These are phyloP conservation scores for Anolis apletophallus DNA, from an alignment of 2,797 vertebrate genomes.

Conservation along the genomic window DNA sequence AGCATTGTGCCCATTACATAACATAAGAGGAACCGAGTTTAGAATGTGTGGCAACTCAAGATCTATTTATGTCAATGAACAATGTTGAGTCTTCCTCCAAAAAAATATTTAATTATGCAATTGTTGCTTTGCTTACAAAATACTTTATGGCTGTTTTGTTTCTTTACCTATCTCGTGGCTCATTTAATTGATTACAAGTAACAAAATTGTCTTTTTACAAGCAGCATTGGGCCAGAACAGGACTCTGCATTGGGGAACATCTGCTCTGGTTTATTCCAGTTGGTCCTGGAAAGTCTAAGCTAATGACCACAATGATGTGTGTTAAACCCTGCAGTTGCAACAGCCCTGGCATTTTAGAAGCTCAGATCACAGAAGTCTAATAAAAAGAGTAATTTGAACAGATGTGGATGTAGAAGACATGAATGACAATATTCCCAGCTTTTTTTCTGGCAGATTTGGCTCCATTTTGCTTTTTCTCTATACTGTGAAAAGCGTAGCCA, in stretches of 20 bases:
- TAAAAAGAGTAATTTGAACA: conserved; percentile 5
- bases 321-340: background rate
- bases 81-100: background rate
- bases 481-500: background rate
- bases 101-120: no score
- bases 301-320: conserved; percentile 15
- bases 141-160: conserved; percentile 30
- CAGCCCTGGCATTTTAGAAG: conserved; percentile 12
- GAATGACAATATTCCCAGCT: background rate
- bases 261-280: conserved; percentile 33
- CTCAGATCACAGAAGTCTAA: background rate
- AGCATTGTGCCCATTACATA: background rate
- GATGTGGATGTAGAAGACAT: background rate
- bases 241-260: conserved; percentile 4
- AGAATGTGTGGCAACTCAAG: background rate
- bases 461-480: background rate
- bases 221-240: background rate
- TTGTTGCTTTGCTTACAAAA: conserved; percentile 19
- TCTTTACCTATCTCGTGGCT: conserved; percentile 22
- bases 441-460: background rate
- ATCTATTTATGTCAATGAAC: background rate
- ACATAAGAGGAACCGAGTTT: background rate
- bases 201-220: conserved; percentile 26
- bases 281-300: background rate
- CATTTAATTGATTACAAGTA: conserved; percentile 42